Conservation (phyloP, 53 echinoderm and acorn worm species). For the Henricia sp. region DNA sequence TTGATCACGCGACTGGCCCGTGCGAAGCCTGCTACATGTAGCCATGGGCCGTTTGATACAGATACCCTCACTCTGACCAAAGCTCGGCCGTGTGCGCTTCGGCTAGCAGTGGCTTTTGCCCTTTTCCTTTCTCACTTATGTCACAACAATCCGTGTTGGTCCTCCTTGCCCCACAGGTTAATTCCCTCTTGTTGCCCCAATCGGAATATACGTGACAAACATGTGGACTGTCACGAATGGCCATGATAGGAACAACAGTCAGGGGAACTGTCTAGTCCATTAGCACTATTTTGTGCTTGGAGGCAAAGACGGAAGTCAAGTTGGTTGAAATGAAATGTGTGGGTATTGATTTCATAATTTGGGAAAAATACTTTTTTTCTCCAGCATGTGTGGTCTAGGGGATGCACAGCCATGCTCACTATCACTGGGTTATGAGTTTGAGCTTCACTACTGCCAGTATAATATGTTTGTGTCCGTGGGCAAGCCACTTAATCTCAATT, state of each 20-base stretch:
- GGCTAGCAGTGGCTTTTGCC: no score
- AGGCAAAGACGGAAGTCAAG: constrained; percentile 21
- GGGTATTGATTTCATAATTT: constrained; percentile 1
- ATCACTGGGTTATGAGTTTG: no score
- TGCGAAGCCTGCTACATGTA: constrained; percentile 26
- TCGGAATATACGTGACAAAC: background rate
- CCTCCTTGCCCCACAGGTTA: background rate
- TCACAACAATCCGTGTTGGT: background rate
- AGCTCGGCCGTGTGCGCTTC: no score
- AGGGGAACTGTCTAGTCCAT: constrained; percentile 43
- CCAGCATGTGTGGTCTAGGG: no score
- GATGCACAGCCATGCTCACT: no score
- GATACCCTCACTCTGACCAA: background rate
- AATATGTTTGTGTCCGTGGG: no score
- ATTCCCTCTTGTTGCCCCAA: constrained; percentile 6
- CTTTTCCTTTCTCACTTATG: no score
- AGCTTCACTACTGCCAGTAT: no score
- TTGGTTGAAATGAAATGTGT: constrained; percentile 4
- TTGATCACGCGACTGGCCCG: background rate
- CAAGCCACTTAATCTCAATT: no score
- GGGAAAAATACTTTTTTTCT: background rate
- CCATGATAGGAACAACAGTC: constrained; percentile 13
- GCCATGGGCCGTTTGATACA: constrained; percentile 1
- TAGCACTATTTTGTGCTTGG: constrained; percentile 11
- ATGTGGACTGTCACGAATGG: constrained; percentile 10